Conservation (phyloP, 2,113 vertebrate genomes). For the Bungarus multicinctus region DNA sequence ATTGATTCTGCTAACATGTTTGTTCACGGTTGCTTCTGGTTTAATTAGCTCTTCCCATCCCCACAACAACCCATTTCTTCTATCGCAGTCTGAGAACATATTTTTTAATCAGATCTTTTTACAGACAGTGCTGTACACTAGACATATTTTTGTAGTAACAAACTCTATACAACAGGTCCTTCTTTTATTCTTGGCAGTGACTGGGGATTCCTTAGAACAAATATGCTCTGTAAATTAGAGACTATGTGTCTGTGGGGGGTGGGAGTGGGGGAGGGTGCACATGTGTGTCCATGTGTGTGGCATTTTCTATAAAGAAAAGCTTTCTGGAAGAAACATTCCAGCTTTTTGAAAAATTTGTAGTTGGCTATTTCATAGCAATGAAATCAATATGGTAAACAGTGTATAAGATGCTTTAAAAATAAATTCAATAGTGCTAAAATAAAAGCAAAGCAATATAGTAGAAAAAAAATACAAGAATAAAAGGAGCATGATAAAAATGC, state of each 20-base stretch:
- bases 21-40: conserved; percentile 78
- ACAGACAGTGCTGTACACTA: conserved; percentile 62
- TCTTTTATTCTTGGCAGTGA: conserved; percentile 46
- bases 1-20: conserved; percentile 81
- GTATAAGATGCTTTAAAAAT: background rate
- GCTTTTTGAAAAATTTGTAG: background rate
- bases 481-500: background rate
- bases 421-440: background rate
- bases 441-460: background rate
- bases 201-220: conserved; percentile 13
- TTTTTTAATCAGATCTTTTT: conserved; percentile 72
- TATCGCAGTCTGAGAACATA: conserved; percentile 77
- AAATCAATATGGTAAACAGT: background rate
- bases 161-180: conserved; percentile 15
- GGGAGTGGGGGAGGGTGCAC: background rate
- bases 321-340: background rate
- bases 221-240: conserved; percentile 42
- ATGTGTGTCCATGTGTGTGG: background rate
- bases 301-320: background rate
- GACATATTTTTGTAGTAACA: conserved; percentile 47
- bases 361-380: background rate
- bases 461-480: background rate
- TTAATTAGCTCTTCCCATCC: conserved; percentile 75
- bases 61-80: conserved; percentile 32
- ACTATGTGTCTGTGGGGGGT: background rate